phyloP scores from a whole-genome alignment of 2,113 vertebrate genomes.

The Neogobius melanostomus region DNA sequence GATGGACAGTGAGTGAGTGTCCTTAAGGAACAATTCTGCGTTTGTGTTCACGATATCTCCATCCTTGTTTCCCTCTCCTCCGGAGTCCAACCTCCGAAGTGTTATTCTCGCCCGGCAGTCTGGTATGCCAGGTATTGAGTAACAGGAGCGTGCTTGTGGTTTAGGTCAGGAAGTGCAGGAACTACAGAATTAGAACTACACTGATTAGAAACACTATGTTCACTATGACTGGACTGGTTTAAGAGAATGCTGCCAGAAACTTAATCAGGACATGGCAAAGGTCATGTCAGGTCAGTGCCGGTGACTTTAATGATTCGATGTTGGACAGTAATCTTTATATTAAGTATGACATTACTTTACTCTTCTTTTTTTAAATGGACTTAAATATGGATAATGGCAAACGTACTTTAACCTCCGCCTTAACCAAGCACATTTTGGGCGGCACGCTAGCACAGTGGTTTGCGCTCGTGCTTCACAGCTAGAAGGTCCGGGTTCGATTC shows the following conservation, averaged over 20 bases:
- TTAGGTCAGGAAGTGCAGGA: slow-evolving; percentile 17
- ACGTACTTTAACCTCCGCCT: too few relatives aligned
- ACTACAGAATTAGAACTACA: too few relatives aligned
- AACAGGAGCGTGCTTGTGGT: slow-evolving; percentile 51
- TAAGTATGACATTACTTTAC: too few relatives aligned
- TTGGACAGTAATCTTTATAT: neutral
- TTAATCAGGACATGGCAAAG: slow-evolving; percentile 13
- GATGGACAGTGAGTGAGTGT: neutral
- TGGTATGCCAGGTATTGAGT: slow-evolving; percentile 61
- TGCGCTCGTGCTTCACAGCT: too few relatives aligned
- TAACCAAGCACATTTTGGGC: too few relatives aligned
- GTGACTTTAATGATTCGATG: neutral
- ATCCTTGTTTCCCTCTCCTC: slow-evolving; percentile 10
- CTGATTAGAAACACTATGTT: slow-evolving; percentile 42
- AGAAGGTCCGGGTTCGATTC: too few relatives aligned
- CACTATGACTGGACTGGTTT: slow-evolving; percentile 34
- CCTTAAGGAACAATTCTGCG: neutral
- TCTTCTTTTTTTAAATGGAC: too few relatives aligned
- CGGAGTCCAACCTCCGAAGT: slow-evolving; percentile 10
- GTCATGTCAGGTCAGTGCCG: slow-evolving; percentile 20
- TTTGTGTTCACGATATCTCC: neutral
- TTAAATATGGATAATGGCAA: too few relatives aligned
- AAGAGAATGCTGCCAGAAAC: slow-evolving; percentile 16
- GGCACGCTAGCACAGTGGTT: too few relatives aligned
- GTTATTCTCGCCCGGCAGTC: slow-evolving; percentile 19